These are phyloP conservation scores for Neosilurus mollespiculum DNA, from an alignment of 2,797 vertebrate genomes.

Conservation along the genomic window DNA sequence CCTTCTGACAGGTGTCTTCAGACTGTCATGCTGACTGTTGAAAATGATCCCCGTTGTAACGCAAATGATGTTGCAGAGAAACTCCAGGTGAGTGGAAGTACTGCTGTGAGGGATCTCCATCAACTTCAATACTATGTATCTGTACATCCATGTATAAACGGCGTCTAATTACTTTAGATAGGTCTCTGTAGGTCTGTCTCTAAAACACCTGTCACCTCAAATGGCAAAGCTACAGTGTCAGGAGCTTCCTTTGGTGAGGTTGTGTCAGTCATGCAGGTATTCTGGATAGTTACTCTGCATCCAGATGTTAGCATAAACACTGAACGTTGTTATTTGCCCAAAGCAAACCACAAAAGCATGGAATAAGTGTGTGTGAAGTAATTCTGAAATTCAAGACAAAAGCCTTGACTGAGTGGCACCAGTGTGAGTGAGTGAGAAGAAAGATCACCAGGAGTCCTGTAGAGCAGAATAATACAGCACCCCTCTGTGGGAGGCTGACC, in stretches of 20 bases:
- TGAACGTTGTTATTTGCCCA: not conserved
- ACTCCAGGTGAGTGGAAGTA: too few relatives aligned
- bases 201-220: not conserved
- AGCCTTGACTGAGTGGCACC: slow-evolving; percentile 30
- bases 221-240: slow-evolving; percentile 8
- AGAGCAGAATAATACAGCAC: slow-evolving; percentile 31
- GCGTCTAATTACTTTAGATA: too few relatives aligned
- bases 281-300: slow-evolving; percentile 17
- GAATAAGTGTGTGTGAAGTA: not conserved
- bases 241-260: not conserved
- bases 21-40: too few relatives aligned
- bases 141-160: too few relatives aligned
- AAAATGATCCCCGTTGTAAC: too few relatives aligned
- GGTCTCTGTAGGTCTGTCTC: not conserved
- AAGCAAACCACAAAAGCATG: slow-evolving; percentile 3
- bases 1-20: too few relatives aligned
- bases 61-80: too few relatives aligned
- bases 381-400: not conserved
- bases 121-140: too few relatives aligned
- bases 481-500: slow-evolving; percentile 19
- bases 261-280: not conserved
- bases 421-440: not conserved
- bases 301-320: slow-evolving; percentile 41
- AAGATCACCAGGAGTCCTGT: slow-evolving; percentile 21
- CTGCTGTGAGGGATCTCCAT: too few relatives aligned